Conservation (phyloP, 2,797 vertebrate genomes). For the Xiphophorus birchmanni region DNA sequence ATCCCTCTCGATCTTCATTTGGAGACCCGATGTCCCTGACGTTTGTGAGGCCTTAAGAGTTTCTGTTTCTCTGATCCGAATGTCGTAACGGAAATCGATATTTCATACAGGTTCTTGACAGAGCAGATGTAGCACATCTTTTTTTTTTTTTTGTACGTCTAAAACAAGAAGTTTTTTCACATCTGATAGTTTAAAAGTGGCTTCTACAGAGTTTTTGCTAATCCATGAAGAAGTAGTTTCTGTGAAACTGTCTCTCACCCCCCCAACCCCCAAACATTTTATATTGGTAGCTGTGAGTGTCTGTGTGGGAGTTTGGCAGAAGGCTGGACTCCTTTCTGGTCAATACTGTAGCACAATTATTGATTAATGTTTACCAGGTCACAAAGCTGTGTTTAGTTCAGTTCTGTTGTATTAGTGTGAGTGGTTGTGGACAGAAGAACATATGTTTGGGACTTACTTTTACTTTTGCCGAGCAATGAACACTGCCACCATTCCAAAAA, state of each 20-base stretch:
- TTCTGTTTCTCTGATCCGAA: constrained; percentile 42
- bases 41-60: constrained; percentile 17
- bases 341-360: constrained; percentile 49
- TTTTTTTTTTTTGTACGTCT: constrained; percentile 3
- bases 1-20: not conserved
- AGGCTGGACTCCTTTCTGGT: constrained; percentile 28
- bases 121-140: constrained; percentile 52
- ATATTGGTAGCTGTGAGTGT: constrained; percentile 23
- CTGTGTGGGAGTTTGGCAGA: constrained; percentile 18
- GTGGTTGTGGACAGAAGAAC: constrained; percentile 2
- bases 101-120: constrained; percentile 10
- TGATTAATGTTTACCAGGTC: constrained; percentile 41
- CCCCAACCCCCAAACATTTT: constrained; percentile 10
- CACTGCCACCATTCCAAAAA: constrained; percentile 4
- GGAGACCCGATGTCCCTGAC: not conserved
- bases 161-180: constrained; percentile 11
- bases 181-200: constrained; percentile 48
- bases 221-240: constrained; percentile 79
- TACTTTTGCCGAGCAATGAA: constrained; percentile 34
- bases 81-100: constrained; percentile 28
- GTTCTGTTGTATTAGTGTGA: constrained; percentile 18
- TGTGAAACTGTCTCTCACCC: constrained; percentile 73
- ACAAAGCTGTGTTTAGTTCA: constrained; percentile 21
- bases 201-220: constrained; percentile 49
- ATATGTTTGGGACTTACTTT: constrained; percentile 16